Evolutionary conservation across 2,113 vertebrate genomes (phyloP).

Genomic region (Micronycteris hirsuta): DNA sequence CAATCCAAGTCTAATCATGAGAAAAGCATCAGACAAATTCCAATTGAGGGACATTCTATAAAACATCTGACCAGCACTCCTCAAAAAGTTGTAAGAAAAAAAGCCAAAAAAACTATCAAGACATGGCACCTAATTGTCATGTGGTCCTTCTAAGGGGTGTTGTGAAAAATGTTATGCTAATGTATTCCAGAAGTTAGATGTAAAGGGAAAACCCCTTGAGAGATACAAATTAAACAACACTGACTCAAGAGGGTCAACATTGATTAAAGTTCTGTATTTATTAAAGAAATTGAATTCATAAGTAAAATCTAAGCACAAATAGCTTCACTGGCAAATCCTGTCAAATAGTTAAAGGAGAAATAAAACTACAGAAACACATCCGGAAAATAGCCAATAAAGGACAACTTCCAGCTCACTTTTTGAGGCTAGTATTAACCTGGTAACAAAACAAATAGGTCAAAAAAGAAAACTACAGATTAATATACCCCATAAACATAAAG

Average conservation of each 20-base stretch:
- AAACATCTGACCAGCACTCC: background rate
- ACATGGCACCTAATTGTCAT: too few relatives aligned
- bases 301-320: background rate
- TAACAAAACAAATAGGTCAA: background rate
- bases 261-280: background rate
- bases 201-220: background rate
- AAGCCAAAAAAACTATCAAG: background rate
- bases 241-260: background rate
- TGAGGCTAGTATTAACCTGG: background rate
- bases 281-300: background rate
- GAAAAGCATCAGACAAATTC: too few relatives aligned
- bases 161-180: background rate
- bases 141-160: background rate
- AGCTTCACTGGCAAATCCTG: background rate
- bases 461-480: background rate
- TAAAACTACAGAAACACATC: background rate
- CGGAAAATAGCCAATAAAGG: background rate
- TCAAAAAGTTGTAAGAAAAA: background rate
- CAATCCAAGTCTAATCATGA: background rate
- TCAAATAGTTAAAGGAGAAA: background rate
- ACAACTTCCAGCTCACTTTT: background rate
- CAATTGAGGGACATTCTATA: background rate
- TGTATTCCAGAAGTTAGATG: background rate
- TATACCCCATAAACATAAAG: background rate
- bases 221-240: background rate